Evolutionary conservation across 2,113 vertebrate genomes (phyloP), one percentile per base, ranked within the genome.

Genomic region (Xyliphius kryptos): DNA sequence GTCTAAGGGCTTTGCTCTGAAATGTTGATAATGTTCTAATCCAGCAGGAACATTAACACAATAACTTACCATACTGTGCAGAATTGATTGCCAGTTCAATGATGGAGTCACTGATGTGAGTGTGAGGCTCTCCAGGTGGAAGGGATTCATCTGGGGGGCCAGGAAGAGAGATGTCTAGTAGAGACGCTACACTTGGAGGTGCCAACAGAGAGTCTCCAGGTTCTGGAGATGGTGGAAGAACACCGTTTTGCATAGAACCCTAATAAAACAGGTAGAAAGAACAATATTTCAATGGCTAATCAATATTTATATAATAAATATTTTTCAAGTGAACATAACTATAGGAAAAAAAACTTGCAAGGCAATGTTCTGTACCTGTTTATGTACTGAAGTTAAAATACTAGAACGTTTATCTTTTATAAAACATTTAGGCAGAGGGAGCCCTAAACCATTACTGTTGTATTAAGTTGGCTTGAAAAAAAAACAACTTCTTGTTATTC

Each of bases 51-150:
- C 8, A 5, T 46, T 32, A 44, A 6, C 3, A 49, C 47, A 9
- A 38, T 19, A 5, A 59, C 72, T 68, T 71, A 97, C 94, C 87
- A 4, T 91, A 98, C 69, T 95, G 92, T 40, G 91, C 90, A 1
- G 96, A 99, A 82, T 94, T 97, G 82, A 99, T 99, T 66, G 95
- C 96, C 1, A 99, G 91, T 80, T 99, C 96, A 1, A 99, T 99
- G 80, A 99, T 97, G 38, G 95, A 97, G 82, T 99, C 96, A 0
- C 96, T 97, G 84, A 99, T 97, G 51, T 97, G 96, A 1, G 90
- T 92, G 56, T 90, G 89, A 11, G 90, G 79, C 40, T 92, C 95
- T 55, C 92, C 95, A 9, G 95, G 89, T 1, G 91, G 89, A 6
- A 98, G 87, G 14, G 91, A 90, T 52, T 99, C 96, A 61, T 99